Percentiles rank a stretch among this genome's conserved stretches.
Evolutionary conservation across 2,888 invertebrate species (phyloP).

Genomic region (Dastarcus helophoroides): DNA sequence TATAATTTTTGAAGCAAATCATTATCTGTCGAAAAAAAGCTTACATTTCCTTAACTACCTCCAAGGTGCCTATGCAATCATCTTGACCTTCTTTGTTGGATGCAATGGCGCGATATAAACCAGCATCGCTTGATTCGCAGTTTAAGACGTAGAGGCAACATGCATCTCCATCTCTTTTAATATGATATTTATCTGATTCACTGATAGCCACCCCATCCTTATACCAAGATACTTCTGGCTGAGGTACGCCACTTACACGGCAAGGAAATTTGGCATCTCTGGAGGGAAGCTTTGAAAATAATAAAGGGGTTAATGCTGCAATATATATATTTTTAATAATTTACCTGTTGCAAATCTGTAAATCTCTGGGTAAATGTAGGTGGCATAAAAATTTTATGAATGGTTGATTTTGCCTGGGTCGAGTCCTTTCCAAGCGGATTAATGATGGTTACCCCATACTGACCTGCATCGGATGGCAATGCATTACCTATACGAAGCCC

Average conservation of each 20-base stretch:
- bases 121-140: conserved; percentile 55
- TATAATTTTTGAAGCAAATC: no score
- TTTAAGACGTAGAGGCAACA: conserved; percentile 65
- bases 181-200: conserved; percentile 59
- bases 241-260: conserved; percentile 67
- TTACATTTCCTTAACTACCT: conserved; percentile 76
- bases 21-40: conserved; percentile 25
- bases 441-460: conserved; percentile 61
- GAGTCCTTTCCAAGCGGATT: conserved; percentile 68
- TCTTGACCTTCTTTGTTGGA: conserved; percentile 71
- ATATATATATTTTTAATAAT: no score
- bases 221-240: conserved; percentile 79
- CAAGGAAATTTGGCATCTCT: conserved; percentile 76
- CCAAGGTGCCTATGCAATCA: conserved; percentile 58
- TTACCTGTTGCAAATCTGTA: conserved; percentile 53
- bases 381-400: conserved; percentile 69
- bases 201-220: conserved; percentile 65
- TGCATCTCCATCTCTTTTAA: conserved; percentile 69
- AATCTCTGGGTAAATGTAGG: conserved; percentile 70
- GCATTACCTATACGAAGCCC: conserved; percentile 63
- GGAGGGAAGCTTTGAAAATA: no score
- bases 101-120: conserved; percentile 66
- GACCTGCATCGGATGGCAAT: conserved; percentile 61
- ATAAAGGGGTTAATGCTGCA: no score
- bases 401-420: conserved; percentile 56